Conservation (phyloP, 2,797 vertebrate species). For the Tangara arthus region DNA sequence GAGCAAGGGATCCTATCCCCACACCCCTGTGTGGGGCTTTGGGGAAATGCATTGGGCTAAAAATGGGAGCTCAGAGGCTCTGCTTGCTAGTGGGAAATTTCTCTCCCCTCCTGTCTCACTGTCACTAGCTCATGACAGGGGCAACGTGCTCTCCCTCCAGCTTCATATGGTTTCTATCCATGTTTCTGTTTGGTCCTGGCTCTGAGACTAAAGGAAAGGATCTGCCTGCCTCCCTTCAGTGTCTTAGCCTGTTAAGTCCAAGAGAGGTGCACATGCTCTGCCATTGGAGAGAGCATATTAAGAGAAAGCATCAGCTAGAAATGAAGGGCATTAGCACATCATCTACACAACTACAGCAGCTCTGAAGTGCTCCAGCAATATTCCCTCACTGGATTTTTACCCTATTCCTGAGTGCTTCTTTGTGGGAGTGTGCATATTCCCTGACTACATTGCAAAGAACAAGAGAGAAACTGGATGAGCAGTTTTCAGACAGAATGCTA, state of each 20-base stretch:
- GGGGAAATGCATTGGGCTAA: neutral
- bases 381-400: neutral
- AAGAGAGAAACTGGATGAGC: neutral
- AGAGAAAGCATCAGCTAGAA: neutral
- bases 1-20: neutral
- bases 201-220: neutral
- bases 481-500: neutral
- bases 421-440: neutral
- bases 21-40: fast-evolving
- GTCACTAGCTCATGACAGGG: neutral
- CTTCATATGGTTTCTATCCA: neutral
- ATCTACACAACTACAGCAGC: neutral
- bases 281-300: neutral
- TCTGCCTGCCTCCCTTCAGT: neutral
- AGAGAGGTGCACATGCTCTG: neutral
- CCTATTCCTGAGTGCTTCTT: neutral
- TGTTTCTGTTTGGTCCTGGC: neutral
- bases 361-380: neutral
- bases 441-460: neutral
- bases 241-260: neutral
- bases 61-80: neutral
- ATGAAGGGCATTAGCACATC: neutral
- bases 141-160: neutral
- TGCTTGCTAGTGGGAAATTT: neutral
- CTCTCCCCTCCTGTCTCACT: neutral